A percentile compares a stretch with the other conserved stretches of the same genome.
phyloP scores from a whole-genome alignment of 2,113 vertebrate genomes.

The Eudyptes chrysolophus region DNA sequence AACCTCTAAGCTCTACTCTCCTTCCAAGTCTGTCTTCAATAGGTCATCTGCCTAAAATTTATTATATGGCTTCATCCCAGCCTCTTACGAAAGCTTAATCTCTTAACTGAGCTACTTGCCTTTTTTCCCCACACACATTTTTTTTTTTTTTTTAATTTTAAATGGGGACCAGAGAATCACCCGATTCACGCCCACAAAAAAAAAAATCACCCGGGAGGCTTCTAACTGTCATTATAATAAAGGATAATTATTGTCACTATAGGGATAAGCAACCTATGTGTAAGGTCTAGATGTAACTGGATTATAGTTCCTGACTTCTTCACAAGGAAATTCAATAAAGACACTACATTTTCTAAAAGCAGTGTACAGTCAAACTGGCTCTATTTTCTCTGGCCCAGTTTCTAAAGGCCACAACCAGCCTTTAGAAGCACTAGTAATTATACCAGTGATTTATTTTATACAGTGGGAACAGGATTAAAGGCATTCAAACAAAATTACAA shows the following conservation, averaged over 20 bases:
- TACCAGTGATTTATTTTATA: constrained; percentile 6
- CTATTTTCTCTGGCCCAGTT: not conserved
- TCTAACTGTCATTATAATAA: not conserved
- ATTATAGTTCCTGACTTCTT: not conserved
- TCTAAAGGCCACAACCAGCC: not conserved
- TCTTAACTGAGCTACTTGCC: not conserved
- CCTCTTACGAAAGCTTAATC: not conserved
- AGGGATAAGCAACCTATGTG: not conserved
- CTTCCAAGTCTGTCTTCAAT: not conserved
- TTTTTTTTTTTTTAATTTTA: not conserved
- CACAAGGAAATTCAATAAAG: not conserved
- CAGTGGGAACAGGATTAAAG: constrained; percentile 10
- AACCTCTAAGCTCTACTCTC: not conserved
- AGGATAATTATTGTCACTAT: not conserved
- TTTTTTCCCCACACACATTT: rapidly evolving
- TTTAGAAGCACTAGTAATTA: constrained; percentile 13
- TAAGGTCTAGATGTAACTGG: not conserved
- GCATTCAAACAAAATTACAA: not conserved
- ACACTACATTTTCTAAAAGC: not conserved
- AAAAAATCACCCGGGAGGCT: not conserved
- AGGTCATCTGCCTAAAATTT: not conserved
- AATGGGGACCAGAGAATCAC: not conserved
- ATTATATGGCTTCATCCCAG: not conserved
- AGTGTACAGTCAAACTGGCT: not conserved
- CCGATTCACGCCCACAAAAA: not conserved